Percentiles rank a stretch among this genome's conserved stretches.
phyloP scores from a whole-genome alignment of 1,140 invertebrate species.

The Dendroctonus ponderosae region DNA sequence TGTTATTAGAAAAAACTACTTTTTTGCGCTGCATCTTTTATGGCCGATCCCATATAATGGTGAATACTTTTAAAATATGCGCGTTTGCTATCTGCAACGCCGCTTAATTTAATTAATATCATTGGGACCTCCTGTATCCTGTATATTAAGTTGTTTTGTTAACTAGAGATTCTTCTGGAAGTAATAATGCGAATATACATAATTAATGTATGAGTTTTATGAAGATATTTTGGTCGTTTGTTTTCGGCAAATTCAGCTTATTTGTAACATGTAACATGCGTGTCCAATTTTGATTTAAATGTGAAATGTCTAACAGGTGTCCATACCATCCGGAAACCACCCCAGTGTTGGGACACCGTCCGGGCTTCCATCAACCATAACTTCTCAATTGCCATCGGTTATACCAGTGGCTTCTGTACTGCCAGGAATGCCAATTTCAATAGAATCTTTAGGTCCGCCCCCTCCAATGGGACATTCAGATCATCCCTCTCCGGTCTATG shows the following conservation, averaged over 20 bases:
- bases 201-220: too few relatives aligned
- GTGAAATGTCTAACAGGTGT: background rate
- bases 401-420: background rate
- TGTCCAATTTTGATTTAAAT: background rate
- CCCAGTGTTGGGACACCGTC: constrained; percentile 51
- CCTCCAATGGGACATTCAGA: constrained; percentile 13
- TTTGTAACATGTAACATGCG: background rate
- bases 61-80: too few relatives aligned
- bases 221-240: too few relatives aligned
- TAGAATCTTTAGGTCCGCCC: constrained; percentile 22
- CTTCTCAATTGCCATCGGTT: background rate
- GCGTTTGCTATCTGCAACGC: too few relatives aligned
- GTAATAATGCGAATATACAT: too few relatives aligned
- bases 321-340: constrained; percentile 1
- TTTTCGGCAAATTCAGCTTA: background rate
- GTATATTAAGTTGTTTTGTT: too few relatives aligned
- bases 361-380: constrained; percentile 3
- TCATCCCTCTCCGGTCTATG: constrained; percentile 18
- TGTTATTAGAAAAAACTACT: too few relatives aligned
- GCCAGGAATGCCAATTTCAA: constrained; percentile 14
- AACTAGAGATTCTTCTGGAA: too few relatives aligned
- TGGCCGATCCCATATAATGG: too few relatives aligned
- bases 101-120: too few relatives aligned
- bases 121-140: too few relatives aligned
- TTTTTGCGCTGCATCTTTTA: too few relatives aligned